Conservation (phyloP, 2,797 vertebrate genomes). For the Clamator glandarius region DNA sequence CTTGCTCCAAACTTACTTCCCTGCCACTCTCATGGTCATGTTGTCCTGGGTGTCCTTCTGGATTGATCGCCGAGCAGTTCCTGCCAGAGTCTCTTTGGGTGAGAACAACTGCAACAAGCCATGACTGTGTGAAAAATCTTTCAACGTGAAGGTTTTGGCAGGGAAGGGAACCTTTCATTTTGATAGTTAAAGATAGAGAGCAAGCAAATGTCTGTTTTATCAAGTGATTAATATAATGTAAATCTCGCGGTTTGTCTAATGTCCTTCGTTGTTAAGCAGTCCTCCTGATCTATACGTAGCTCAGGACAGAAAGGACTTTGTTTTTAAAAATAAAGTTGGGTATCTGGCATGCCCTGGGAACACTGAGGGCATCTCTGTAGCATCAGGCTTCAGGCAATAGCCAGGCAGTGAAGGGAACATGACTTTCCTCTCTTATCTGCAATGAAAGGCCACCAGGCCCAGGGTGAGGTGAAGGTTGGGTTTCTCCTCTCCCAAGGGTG, state of each 20-base stretch:
- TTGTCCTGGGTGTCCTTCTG: conserved; percentile 98
- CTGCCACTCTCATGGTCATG: conserved; percentile 95
- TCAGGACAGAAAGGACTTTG: neutral
- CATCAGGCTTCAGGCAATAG: neutral
- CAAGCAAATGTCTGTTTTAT: neutral
- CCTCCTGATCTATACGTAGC: neutral
- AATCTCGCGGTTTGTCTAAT: neutral
- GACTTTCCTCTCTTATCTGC: neutral
- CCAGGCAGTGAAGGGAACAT: fast-evolving
- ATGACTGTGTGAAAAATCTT: neutral
- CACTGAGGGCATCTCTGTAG: neutral
- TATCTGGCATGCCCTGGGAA: neutral
- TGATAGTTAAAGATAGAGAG: neutral
- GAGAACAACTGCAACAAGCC: conserved; percentile 44
- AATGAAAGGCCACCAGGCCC: neutral
- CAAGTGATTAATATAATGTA: neutral
- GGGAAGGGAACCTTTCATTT: neutral
- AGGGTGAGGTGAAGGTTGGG: neutral
- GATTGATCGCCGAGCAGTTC: conserved; percentile 93
- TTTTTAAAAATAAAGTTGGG: neutral
- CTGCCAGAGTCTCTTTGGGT: conserved; percentile 94
- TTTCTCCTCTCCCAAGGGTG: neutral
- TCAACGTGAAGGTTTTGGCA: neutral
- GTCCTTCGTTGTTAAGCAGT: neutral
- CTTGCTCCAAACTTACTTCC: conserved; percentile 96